Percentiles rank a stretch among this genome's conserved stretches.
phyloP scores from a whole-genome alignment of 2,797 vertebrate species.

The Rhynchotus rufescens region DNA sequence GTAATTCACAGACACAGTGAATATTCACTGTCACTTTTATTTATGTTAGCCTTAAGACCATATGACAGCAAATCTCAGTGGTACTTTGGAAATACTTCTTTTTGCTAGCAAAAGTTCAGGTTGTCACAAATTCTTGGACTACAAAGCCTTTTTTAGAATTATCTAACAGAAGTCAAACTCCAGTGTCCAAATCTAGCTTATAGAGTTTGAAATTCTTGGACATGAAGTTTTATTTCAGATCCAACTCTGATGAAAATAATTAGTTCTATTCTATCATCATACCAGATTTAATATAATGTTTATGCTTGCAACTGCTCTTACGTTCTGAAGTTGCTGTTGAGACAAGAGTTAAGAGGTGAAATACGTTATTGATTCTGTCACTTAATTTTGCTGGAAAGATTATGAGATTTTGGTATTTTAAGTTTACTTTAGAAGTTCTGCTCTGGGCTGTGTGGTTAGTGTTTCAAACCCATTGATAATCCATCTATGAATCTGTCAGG shows the following conservation, averaged over 20 bases:
- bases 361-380: background rate
- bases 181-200: background rate
- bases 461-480: background rate
- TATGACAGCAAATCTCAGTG: background rate
- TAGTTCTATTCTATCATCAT: background rate
- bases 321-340: background rate
- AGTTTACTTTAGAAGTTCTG: background rate
- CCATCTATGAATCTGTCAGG: fast-evolving
- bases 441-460: background rate
- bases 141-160: background rate
- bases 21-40: background rate
- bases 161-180: background rate
- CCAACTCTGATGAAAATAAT: background rate
- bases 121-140: background rate
- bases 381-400: background rate
- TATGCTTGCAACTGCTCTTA: background rate
- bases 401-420: background rate
- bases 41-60: background rate
- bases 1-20: background rate
- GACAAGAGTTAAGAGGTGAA: background rate
- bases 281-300: background rate
- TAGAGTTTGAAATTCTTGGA: background rate
- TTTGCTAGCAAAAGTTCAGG: background rate
- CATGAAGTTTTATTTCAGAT: background rate
- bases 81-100: background rate